Evolutionary conservation across 2,888 invertebrate species (phyloP).

Genomic region (Onthophagus sagittarius): DNA sequence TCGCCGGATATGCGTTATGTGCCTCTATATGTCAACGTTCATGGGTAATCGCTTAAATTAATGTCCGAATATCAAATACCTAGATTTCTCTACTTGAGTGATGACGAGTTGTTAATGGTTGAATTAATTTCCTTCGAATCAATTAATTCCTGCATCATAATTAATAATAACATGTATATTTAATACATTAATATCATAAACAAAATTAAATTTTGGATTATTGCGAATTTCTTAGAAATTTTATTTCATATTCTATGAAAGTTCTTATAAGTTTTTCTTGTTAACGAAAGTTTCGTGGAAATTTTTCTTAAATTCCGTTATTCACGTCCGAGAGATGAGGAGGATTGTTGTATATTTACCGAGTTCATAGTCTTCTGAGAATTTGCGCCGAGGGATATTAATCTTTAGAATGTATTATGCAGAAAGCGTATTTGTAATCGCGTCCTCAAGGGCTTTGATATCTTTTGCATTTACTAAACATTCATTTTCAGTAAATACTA

Average conservation of each 20-base stretch:
- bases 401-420: not conserved
- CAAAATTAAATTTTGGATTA: too few relatives aligned
- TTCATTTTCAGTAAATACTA: too few relatives aligned
- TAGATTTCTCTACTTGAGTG: not conserved
- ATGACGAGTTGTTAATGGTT: not conserved
- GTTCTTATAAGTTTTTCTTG: not conserved
- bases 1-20: not conserved
- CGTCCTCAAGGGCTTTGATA: not conserved
- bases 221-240: too few relatives aligned
- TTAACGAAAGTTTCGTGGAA: not conserved
- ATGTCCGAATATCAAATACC: not conserved
- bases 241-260: too few relatives aligned
- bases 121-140: not conserved
- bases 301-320: not conserved
- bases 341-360: constrained; percentile 2
- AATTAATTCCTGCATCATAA: not conserved
- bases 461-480: not conserved
- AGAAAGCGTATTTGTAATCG: not conserved
- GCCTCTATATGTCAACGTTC: not conserved
- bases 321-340: not conserved
- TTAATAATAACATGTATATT: too few relatives aligned
- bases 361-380: not conserved
- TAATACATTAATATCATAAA: too few relatives aligned
- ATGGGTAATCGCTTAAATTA: not conserved
- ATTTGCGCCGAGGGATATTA: not conserved